phyloP scores from a whole-genome alignment of 2,888 invertebrate species.

The Sceliomorpha sp. region DNA sequence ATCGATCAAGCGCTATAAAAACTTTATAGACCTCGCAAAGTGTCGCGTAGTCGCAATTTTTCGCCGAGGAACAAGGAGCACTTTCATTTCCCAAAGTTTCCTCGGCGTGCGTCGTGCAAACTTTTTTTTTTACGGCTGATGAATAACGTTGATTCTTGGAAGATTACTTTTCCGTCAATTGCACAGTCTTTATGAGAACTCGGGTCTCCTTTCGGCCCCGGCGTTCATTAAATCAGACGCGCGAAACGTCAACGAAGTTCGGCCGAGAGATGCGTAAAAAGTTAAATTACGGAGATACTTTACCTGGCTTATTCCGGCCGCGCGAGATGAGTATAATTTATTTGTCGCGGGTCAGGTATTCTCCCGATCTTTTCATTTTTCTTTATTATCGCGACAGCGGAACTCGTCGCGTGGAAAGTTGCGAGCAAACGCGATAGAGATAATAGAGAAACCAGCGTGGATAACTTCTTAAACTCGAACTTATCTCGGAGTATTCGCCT shows the following conservation, averaged over 20 bases:
- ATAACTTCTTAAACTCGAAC: slow-evolving; percentile 48
- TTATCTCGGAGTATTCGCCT: slow-evolving; percentile 35
- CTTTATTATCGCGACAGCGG: slow-evolving; percentile 46
- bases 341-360: slow-evolving; percentile 21
- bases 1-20: too few relatives aligned
- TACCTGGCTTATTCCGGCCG: slow-evolving; percentile 16
- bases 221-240: slow-evolving; percentile 28
- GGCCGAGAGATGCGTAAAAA: neutral
- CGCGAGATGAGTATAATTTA: slow-evolving; percentile 34
- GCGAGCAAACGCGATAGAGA: slow-evolving; percentile 21
- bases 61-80: slow-evolving; percentile 1
- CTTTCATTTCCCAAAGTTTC: neutral
- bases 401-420: slow-evolving; percentile 33
- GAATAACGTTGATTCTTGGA: too few relatives aligned
- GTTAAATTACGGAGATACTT: slow-evolving; percentile 9
- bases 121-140: neutral
- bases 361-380: slow-evolving; percentile 45
- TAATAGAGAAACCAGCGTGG: slow-evolving; percentile 44
- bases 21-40: too few relatives aligned
- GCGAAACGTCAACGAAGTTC: slow-evolving; percentile 1
- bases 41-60: too few relatives aligned
- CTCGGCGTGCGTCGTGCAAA: too few relatives aligned
- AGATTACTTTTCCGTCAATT: slow-evolving; percentile 10
- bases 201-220: slow-evolving; percentile 13
- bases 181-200: slow-evolving; percentile 9